Percentiles rank a stretch among this genome's conserved stretches.
Evolutionary conservation across 1,140 invertebrate species (phyloP).

Genomic region (Tyrophagus putrescentiae): DNA sequence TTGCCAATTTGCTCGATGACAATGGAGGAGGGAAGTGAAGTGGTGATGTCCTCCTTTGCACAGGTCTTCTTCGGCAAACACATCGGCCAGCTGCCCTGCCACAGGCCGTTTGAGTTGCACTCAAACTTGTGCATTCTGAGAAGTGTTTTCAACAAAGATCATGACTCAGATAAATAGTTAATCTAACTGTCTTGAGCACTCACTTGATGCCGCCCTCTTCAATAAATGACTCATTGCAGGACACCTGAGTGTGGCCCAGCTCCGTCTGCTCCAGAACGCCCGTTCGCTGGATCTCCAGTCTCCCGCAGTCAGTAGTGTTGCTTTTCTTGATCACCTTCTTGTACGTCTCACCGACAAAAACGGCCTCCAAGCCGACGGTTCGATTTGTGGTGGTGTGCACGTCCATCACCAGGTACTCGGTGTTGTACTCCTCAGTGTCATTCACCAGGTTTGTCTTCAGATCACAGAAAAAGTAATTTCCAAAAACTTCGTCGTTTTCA

Average conservation of each 20-base stretch:
- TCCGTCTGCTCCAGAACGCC: slow-evolving; percentile 12
- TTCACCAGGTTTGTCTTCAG: neutral
- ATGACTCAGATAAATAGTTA: neutral
- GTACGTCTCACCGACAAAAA: slow-evolving; percentile 14
- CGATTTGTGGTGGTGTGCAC: neutral
- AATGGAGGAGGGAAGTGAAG: neutral
- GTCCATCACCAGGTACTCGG: neutral
- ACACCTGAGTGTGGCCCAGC: neutral
- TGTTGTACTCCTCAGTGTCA: neutral
- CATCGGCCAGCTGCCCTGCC: slow-evolving; percentile 5
- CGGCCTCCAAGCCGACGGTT: slow-evolving; percentile 9
- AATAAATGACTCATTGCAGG: slow-evolving; percentile 17
- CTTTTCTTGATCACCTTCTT: slow-evolving; percentile 4
- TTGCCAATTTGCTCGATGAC: slow-evolving; percentile 18
- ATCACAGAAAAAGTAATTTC: slow-evolving; percentile 19
- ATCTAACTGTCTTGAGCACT: neutral
- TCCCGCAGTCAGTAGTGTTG: neutral
- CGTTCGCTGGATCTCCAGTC: neutral
- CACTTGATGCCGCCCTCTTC: neutral
- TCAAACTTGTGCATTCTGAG: neutral
- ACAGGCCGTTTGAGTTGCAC: slow-evolving; percentile 11
- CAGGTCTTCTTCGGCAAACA: slow-evolving; percentile 7
- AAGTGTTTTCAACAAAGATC: slow-evolving; percentile 3
- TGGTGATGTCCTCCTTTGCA: neutral
- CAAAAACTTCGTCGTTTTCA: slow-evolving; percentile 4